Evolutionary conservation across 2,888 invertebrate species (phyloP), one percentile per base, ranked within the genome.

Genomic region (Philopedon plagiatum): DNA sequence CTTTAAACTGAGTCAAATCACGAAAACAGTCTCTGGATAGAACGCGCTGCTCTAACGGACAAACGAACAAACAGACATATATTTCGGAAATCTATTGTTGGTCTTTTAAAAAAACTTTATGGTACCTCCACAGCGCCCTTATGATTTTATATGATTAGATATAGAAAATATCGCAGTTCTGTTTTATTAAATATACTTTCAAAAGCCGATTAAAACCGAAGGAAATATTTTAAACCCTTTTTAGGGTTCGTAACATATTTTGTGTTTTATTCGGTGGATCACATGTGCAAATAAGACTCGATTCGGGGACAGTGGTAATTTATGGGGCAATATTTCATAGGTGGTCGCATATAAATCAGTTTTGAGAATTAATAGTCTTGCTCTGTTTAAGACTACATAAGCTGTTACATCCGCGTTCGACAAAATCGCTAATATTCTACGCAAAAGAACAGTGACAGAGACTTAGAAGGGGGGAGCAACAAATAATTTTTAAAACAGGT

Each of bases 351-450:
- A 80, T 80, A 80, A 81, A 81, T 81, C 80, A 81, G 77, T 77
- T 78, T 71, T 73, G 75, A 80, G 79, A 80, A 80, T 80, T 79
- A 78, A 79, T 81, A 78, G 78, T 76, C 76, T 79, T 76, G 75
- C 78, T 78, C 77, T 78, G 78, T 77, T 80, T 80, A 81, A 81
- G 81, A 81, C 81, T 79, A 77, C 75, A 80, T 81, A 81, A 81
- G 80, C 81, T 78, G 77, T 75, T 78, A 78, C 79, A 80, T 80
- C 79, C 79, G 76, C 76, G 76, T 79, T 79, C 78, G 78, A 80
- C 80, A 76, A 75, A 78, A 79, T 76, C 76, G 75, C 77, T 76
- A 77, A 77, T 75, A 79, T 78, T 80, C 77, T 77, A 15, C 23
- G 67, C 65, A 74, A 71, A 76, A 77, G 74, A 11, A 23, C 46